Evolutionary conservation across 2,113 vertebrate species (phyloP), one percentile per base, ranked within the genome.

Genomic region (Typhlomys cinereus): DNA sequence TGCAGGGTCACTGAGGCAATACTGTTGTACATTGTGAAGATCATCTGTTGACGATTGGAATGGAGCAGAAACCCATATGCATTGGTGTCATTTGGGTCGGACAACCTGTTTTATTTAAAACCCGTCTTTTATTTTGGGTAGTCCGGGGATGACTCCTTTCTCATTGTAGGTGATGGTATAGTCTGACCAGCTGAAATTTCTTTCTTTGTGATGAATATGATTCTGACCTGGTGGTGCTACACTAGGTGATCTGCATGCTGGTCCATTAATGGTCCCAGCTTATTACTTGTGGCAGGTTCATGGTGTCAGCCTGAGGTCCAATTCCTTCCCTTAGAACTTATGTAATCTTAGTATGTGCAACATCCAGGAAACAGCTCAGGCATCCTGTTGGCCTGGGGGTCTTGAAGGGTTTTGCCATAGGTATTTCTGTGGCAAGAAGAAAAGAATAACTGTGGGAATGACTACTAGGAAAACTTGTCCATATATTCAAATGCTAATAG

Each of bases 361-460:
- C 99, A 44, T 98, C 99, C 62, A 98, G 98, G 97, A 99, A 99
- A 98, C 98, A 98, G 97, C 98, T 98, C 85, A 98, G 98, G 98
- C 98, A 99, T 99, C 89, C 89, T 94, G 98, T 98, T 41, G 94
- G 98, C 98, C 98, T 98, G 99, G 83, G 98, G 98, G 73, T 99
- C 98, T 94, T 99, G 98, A 61, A 99, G 98, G 81, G 98, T 99
- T 31, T 98, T 99, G 0, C 97, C 99, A 96, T 99, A 99, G 96
- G 98, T 98, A 96, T 99, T 98, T 98, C 98, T 99, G 91, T 98
- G 98, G 98, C 98, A 98, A 99, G 98, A 95, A 99, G 98, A 97
- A 98, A 99, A 96, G 98, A 98, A 81, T 98, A 97, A 94, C 97
- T 98, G 76, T 99, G 97, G 96, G 98, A 98, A 98, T 98, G 99